These are phyloP conservation scores for Rotaria sp. DNA, from an alignment of 2,888 invertebrate genomes.

Conservation along the genomic window DNA sequence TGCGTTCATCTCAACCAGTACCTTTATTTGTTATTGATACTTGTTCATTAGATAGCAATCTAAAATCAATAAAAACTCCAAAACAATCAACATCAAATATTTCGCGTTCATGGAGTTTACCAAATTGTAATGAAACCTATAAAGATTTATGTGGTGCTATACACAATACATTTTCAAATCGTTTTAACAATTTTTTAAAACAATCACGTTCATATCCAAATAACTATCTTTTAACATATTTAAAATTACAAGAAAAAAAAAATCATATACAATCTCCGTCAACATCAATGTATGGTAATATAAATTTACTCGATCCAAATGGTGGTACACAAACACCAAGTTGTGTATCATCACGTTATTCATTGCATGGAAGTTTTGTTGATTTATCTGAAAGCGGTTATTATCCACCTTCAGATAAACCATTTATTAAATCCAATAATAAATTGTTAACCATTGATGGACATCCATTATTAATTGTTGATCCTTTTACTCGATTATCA, in stretches of 20 bases:
- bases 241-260: not conserved
- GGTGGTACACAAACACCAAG: not conserved
- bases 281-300: not conserved
- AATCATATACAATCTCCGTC: not conserved
- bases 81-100: not conserved
- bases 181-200: not conserved
- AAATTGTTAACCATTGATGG: not conserved
- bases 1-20: not conserved
- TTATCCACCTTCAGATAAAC: not conserved
- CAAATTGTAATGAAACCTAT: not conserved
- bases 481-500: not conserved
- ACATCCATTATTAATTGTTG: not conserved
- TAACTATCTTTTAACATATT: not conserved
- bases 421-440: not conserved
- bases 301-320: not conserved
- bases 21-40: not conserved
- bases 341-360: not conserved
- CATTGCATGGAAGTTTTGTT: not conserved
- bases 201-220: not conserved
- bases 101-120: not conserved
- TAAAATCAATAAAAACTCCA: not conserved
- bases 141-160: not conserved
- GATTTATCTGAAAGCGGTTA: slow-evolving; percentile 3
- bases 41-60: not conserved
- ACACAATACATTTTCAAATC: not conserved